Conservation (phyloP, 2,113 vertebrate species). For the Catharus fuscescens region DNA sequence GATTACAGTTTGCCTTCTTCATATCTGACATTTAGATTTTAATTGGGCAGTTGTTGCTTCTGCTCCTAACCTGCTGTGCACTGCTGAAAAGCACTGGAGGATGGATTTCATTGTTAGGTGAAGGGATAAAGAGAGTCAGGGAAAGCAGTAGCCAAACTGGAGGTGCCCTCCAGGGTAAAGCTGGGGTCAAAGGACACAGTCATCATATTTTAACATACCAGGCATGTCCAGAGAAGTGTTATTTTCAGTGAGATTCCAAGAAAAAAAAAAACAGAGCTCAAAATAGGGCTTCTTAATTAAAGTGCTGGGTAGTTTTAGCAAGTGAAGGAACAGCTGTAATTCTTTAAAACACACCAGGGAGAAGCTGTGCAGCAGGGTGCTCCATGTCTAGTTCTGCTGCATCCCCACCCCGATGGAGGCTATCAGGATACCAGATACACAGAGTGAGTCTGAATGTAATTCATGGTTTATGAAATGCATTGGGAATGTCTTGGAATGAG, state of each 20-base stretch:
- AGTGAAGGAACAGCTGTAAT: neutral
- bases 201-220: neutral
- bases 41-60: conserved; percentile 37
- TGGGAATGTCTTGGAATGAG: neutral
- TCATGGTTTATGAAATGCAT: neutral
- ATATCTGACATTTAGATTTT: conserved; percentile 35
- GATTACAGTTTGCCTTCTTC: conserved; percentile 24
- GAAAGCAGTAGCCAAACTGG: neutral
- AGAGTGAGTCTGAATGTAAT: neutral
- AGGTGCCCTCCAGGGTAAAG: neutral
- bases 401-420: neutral
- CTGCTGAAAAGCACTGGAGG: conserved; percentile 14
- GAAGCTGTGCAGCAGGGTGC: neutral
- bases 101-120: conserved; percentile 18
- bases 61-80: conserved; percentile 6
- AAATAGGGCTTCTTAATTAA: neutral
- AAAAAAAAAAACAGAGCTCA: neutral
- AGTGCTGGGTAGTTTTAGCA: neutral
- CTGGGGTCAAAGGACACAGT: neutral
- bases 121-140: neutral
- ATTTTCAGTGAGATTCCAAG: neutral
- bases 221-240: neutral
- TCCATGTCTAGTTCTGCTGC: neutral
- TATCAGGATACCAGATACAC: neutral
- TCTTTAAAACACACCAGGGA: neutral